phyloP scores from a whole-genome alignment of 2,888 invertebrate genomes.

The Zygaena filipendulae region DNA sequence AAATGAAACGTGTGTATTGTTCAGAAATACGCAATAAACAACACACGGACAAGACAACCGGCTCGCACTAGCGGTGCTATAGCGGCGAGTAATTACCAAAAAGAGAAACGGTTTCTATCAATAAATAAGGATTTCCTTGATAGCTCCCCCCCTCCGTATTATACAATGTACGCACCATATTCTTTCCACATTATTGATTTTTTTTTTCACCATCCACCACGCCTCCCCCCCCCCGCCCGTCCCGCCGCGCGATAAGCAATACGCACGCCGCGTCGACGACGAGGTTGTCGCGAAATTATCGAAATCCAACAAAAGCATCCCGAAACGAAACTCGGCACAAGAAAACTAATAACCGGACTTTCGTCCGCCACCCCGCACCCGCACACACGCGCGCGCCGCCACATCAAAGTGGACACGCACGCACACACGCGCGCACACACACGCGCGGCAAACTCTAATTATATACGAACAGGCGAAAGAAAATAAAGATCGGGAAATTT shows the following conservation, averaged over 20 bases:
- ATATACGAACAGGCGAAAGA: conserved; percentile 59
- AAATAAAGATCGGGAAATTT: conserved; percentile 69
- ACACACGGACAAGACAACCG: no score
- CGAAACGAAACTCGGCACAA: conserved; percentile 53
- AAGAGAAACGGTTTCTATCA: conserved; percentile 8
- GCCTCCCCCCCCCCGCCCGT: conserved; percentile 6
- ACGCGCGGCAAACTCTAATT: conserved; percentile 40
- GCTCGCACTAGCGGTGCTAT: no score
- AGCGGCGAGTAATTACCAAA: conserved; percentile 8
- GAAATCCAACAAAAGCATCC: conserved; percentile 67
- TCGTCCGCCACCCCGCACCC: conserved; percentile 34
- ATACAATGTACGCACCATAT: conserved; percentile 7
- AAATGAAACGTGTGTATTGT: no score
- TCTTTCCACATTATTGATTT: conserved; percentile 12
- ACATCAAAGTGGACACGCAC: conserved; percentile 20
- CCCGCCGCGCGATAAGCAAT: conserved; percentile 18
- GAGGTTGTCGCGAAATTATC: conserved; percentile 60
- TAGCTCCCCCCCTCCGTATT: background rate
- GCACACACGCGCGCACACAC: conserved; percentile 22
- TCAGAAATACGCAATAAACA: no score
- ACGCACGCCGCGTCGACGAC: conserved; percentile 20
- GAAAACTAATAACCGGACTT: conserved; percentile 67
- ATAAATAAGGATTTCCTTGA: conserved; percentile 13
- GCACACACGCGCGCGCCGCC: conserved; percentile 22
- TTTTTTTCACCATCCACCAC: background rate